Evolutionary conservation across 2,113 vertebrate species (phyloP), one percentile per base, ranked within the genome.

Genomic region (Oncorhynchus nerka): DNA sequence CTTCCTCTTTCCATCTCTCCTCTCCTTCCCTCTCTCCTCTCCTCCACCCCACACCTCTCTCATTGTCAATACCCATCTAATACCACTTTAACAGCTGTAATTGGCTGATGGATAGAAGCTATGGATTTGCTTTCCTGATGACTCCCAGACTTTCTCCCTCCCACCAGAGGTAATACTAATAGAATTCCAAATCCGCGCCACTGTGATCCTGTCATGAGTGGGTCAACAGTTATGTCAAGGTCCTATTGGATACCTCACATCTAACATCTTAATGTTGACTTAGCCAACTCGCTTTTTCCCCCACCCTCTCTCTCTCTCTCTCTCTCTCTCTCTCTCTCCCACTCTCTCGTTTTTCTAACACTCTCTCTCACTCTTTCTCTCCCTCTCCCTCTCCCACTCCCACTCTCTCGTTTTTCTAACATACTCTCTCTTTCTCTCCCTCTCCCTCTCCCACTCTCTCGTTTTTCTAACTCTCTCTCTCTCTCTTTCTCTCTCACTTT

Each of bases 121-220:
- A 99, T 99, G 96, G 97, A 99, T 99, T 98, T 97, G 95, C 96
- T 97, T 98, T 98, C 97, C 94, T 97, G 96, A 98, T 99, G 97
- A 98, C 97, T 98, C 95, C 94, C 97, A 97, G 97, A 96, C 96
- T 97, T 96, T 95, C 93, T 85, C 65, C 83, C 81, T 49, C 89
- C 84, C 80, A 92, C 93, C 94, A 95, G 95, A 95, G 95, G 95
- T 97, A 96, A 98, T 97, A 96, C 97, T 99, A 97, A 99, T 99
- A 97, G 97, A 98, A 99, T 98, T 97, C 95, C 95, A 98, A 98
- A 98, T 99, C 97, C 94, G 95, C 93, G 82, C 92, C 92, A 91
- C 95, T 93, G 95, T 93, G 96, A 96, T 96, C 94, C 93, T 96
- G 95, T 97, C 96, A 96, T 95, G 97, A 96, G 96, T 94, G 96